These are phyloP conservation scores for Hypselothyrea guttata DNA, from an alignment of 2,888 invertebrate species.

Conservation along the genomic window DNA sequence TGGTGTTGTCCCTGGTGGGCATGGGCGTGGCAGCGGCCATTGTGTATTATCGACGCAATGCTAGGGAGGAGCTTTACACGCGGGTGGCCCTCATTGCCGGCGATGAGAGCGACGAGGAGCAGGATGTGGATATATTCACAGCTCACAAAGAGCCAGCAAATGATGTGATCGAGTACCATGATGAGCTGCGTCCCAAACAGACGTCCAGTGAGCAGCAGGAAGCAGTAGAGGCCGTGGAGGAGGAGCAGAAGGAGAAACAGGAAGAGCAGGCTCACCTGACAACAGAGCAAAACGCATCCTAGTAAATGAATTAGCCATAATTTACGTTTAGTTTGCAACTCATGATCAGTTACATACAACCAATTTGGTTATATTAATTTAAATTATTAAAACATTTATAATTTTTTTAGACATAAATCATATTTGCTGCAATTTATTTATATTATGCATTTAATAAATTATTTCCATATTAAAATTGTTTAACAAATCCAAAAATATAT, in stretches of 20 bases:
- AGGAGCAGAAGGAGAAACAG: slow-evolving; percentile 6
- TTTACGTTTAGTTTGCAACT: background rate
- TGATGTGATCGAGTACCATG: slow-evolving; percentile 47
- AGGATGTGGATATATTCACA: slow-evolving; percentile 51
- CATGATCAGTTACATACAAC: no score
- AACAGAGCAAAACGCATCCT: background rate
- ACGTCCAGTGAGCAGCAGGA: slow-evolving; percentile 8
- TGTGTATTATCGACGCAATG: slow-evolving; percentile 35
- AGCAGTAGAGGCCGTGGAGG: background rate
- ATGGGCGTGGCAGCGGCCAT: slow-evolving; percentile 37
- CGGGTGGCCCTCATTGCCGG: slow-evolving; percentile 69
- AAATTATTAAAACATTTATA: no score
- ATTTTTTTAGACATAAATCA: background rate
- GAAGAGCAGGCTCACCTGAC: background rate
- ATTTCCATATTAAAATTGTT: background rate
- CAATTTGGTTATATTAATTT: no score
- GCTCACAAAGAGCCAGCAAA: slow-evolving; percentile 10
- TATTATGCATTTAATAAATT: background rate
- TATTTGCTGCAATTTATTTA: background rate
- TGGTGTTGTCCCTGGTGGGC: slow-evolving; percentile 43
- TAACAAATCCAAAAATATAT: background rate
- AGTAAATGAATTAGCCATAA: slow-evolving; percentile 1
- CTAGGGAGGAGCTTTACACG: slow-evolving; percentile 60
- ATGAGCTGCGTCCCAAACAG: slow-evolving; percentile 30
- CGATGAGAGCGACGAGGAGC: slow-evolving; percentile 56